A percentile compares a stretch with the other conserved stretches of the same genome.
Evolutionary conservation across 2,797 vertebrate genomes (phyloP).

Genomic region (Aythya fuligula): DNA sequence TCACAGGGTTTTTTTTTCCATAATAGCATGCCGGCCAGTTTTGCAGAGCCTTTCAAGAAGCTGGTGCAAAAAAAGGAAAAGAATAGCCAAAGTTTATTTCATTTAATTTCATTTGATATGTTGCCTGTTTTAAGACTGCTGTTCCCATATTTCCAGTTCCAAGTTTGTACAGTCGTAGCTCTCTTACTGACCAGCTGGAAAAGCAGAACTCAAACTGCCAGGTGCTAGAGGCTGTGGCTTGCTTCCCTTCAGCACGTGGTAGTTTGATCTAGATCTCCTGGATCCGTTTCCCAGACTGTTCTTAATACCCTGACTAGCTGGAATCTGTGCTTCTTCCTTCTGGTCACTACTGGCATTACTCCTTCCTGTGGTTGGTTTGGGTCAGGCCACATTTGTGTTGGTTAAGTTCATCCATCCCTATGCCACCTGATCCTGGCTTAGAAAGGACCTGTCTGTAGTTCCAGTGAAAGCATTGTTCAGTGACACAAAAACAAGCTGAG

Average conservation of each 20-base stretch:
- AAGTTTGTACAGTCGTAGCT: neutral
- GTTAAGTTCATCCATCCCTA: neutral
- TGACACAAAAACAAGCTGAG: neutral
- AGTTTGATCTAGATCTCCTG: neutral
- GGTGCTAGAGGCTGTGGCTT: neutral
- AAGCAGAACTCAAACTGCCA: neutral
- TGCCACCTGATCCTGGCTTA: neutral
- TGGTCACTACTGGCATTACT: neutral
- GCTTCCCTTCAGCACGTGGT: neutral
- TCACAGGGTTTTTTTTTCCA: neutral
- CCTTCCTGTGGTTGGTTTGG: neutral
- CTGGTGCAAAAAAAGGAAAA: neutral
- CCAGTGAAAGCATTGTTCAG: neutral
- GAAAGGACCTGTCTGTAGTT: neutral
- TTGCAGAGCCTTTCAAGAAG: neutral
- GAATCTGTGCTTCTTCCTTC: neutral
- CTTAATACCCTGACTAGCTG: neutral
- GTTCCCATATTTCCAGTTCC: neutral
- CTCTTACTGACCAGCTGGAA: neutral
- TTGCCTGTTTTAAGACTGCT: neutral
- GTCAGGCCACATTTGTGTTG: neutral
- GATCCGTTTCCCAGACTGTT: neutral
- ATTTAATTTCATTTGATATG: neutral
- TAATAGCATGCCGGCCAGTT: neutral
- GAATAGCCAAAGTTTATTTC: neutral